phyloP scores from a whole-genome alignment of 2,797 vertebrate genomes.

The Coregonus sp. region DNA sequence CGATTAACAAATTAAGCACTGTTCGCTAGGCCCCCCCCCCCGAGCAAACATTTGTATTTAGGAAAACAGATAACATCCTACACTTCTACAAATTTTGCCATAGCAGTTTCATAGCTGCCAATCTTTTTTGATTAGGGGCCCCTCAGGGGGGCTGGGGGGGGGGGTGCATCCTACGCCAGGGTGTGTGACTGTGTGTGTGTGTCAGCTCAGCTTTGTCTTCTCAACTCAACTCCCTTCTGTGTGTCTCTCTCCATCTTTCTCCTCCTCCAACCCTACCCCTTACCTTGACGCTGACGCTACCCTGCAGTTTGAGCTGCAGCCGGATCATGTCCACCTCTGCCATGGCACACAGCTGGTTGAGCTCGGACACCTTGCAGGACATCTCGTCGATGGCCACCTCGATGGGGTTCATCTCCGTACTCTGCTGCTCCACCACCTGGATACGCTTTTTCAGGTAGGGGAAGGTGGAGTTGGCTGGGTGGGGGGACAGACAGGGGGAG shows the following conservation, averaged over 20 bases:
- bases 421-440: constrained; percentile 92
- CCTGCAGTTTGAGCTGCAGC: constrained; percentile 96
- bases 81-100: no score
- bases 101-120: no score
- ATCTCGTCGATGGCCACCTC: constrained; percentile 99
- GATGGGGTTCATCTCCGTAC: constrained; percentile 95
- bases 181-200: no score
- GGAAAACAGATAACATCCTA: no score
- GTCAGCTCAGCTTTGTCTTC: background rate
- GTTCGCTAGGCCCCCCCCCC: no score
- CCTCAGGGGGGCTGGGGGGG: no score
- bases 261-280: no score
- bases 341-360: constrained; percentile 93
- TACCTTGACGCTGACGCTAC: constrained; percentile 87
- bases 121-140: no score
- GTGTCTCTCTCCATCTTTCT: background rate
- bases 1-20: no score
- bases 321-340: constrained; percentile 99
- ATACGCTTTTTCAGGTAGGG: constrained; percentile 98
- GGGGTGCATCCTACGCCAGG: no score
- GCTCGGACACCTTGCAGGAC: constrained; percentile 95
- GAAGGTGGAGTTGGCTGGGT: constrained; percentile 89
- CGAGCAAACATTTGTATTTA: no score
- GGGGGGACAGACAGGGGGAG: constrained; percentile 3
- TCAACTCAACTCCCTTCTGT: no score